These are phyloP conservation scores for Tholera decimalis DNA, from an alignment of 2,888 invertebrate species.

Conservation along the genomic window DNA sequence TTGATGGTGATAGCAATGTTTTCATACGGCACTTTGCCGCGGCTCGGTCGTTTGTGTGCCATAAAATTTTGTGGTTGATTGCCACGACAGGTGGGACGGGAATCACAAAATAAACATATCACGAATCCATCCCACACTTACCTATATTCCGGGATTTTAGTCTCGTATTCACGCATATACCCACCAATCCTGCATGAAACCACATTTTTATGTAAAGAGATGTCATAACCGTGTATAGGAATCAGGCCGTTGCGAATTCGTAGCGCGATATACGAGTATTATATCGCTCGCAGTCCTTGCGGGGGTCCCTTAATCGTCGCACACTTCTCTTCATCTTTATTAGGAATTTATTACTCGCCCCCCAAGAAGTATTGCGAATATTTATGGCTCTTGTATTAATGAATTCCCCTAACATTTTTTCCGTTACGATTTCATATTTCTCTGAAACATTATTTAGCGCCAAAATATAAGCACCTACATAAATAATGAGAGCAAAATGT, in stretches of 20 bases:
- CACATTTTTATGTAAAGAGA: slow-evolving; percentile 66
- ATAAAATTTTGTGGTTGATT: slow-evolving; percentile 59
- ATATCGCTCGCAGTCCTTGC: slow-evolving; percentile 58
- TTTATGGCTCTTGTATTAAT: slow-evolving; percentile 83
- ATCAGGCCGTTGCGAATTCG: slow-evolving; percentile 75
- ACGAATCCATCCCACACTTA: slow-evolving; percentile 30
- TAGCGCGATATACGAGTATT: slow-evolving; percentile 71
- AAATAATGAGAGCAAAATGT: slow-evolving; percentile 70
- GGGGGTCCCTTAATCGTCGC: slow-evolving; percentile 76
- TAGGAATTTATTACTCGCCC: slow-evolving; percentile 81
- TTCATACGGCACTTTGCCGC: slow-evolving; percentile 39
- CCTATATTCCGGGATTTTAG: slow-evolving; percentile 45
- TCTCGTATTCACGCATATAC: slow-evolving; percentile 39
- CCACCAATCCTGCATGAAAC: slow-evolving; percentile 51
- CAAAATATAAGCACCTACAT: slow-evolving; percentile 71
- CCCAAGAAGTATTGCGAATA: slow-evolving; percentile 78
- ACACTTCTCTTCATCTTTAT: slow-evolving; percentile 78
- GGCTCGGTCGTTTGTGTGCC: slow-evolving; percentile 47
- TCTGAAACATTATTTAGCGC: slow-evolving; percentile 54
- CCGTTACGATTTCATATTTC: slow-evolving; percentile 54
- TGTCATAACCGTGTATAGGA: slow-evolving; percentile 66
- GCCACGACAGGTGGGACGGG: slow-evolving; percentile 56
- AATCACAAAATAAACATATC: slow-evolving; percentile 58
- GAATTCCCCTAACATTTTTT: slow-evolving; percentile 70
- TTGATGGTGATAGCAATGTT: slow-evolving; percentile 58